These are phyloP conservation scores for Ptychobarbus kaznakovi DNA, from an alignment of 2,797 vertebrate genomes.

Conservation along the genomic window DNA sequence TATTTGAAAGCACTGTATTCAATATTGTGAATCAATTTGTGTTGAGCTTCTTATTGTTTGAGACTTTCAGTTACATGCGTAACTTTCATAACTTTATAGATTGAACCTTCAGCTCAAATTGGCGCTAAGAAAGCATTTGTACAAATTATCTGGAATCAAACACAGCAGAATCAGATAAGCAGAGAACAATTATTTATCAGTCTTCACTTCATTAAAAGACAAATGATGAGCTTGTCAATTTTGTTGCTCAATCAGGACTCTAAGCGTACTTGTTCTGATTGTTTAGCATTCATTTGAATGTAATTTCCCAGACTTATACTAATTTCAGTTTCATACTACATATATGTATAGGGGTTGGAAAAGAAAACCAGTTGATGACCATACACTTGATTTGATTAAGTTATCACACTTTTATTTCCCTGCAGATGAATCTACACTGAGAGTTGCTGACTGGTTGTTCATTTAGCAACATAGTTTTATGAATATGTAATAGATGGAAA, in stretches of 20 bases:
- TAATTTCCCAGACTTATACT: background rate
- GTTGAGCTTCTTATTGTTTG: background rate
- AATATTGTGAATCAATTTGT: slow-evolving; percentile 22
- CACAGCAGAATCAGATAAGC: background rate
- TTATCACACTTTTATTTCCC: background rate
- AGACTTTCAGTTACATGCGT: background rate
- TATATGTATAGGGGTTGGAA: background rate
- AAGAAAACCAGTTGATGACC: background rate
- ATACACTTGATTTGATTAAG: background rate
- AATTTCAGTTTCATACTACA: background rate
- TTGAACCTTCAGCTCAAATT: background rate
- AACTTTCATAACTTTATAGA: slow-evolving; percentile 2
- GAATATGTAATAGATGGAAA: background rate
- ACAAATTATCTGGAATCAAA: background rate
- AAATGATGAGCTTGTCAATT: background rate
- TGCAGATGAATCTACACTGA: background rate
- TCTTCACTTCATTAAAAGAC: background rate
- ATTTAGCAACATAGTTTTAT: background rate
- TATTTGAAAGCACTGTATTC: background rate
- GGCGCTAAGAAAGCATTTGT: background rate
- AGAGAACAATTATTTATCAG: background rate
- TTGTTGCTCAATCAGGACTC: background rate
- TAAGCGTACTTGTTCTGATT: background rate
- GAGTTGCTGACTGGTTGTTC: background rate
- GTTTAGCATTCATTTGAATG: background rate